Evolutionary conservation across 2,888 invertebrate species (phyloP), one percentile per base, ranked within the genome.

Genomic region (Andrena bucephala): DNA sequence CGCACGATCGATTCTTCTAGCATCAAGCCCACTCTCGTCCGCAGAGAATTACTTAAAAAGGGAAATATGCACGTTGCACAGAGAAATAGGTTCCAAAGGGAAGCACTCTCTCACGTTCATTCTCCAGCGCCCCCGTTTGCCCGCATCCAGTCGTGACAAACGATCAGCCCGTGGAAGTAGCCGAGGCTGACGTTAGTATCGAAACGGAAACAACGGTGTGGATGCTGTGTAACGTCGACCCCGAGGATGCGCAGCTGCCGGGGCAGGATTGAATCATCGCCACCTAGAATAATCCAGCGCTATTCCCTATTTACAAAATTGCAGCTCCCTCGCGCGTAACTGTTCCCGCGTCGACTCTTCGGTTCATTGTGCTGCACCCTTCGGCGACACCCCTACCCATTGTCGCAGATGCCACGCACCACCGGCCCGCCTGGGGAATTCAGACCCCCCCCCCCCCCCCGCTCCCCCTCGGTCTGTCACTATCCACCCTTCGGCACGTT

Each of bases 301-400:
- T 85, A 85, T 88, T 86, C 83, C 76, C 84, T 85, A 87, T 83
- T 88, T 87, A 77, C 83, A 77, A 78, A 87, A 87, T 88, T 87
- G 86, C 78, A 74, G 62, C 48, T 59, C 66, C 68, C 65, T 52
- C 66, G 63, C 60, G 65, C 60, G 79, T 78, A 81, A 87, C 84
- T 50, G 85, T 85, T 80, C 77, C 72, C 87, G 65, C 79, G 65
- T 65, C 81, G 84, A 68, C 75, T 75, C 72, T 50, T 81, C 68
- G 66, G 29, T 7, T 73, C 78, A 85, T 87, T 87, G 87, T 85
- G 8, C 54, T 42, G 29, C 24, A 76, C 84, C 87, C 84, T 71
- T 65, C 74, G 71, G 24, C 54, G 67, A 81, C 79, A 76, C 83
- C 83, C 83, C 76, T 75, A 63, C 33, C 63, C 70, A 85, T 86